These are phyloP conservation scores for Eumeta japonica DNA, from an alignment of 1,140 invertebrate species.

Conservation along the genomic window DNA sequence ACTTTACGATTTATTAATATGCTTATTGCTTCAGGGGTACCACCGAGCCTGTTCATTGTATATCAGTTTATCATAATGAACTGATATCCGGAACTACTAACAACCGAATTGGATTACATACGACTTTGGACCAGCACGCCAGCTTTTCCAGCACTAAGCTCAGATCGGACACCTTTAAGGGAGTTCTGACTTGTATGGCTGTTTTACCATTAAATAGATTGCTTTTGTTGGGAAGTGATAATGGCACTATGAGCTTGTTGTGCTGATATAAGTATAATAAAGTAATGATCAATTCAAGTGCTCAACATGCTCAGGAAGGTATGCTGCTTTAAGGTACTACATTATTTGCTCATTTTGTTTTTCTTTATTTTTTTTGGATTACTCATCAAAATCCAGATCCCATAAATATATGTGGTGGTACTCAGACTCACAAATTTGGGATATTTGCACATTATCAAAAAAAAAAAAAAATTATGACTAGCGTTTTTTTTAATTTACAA, in stretches of 20 bases:
- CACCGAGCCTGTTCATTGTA: constrained; percentile 87
- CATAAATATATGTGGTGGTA: no score
- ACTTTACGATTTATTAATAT: constrained; percentile 3
- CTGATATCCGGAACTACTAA: constrained; percentile 82
- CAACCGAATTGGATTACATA: constrained; percentile 88
- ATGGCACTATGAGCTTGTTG: constrained; percentile 80
- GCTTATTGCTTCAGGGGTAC: constrained; percentile 61
- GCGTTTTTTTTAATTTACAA: no score
- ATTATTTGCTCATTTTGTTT: background rate
- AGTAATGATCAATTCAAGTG: background rate
- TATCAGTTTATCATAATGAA: constrained; percentile 72
- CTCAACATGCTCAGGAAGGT: background rate
- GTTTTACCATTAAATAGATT: constrained; percentile 86
- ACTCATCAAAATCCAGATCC: no score
- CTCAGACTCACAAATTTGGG: no score
- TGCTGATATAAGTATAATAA: constrained; percentile 62
- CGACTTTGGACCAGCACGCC: constrained; percentile 69
- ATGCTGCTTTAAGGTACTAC: background rate
- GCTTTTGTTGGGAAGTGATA: constrained; percentile 86
- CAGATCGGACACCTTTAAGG: constrained; percentile 85
- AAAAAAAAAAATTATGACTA: no score
- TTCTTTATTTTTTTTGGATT: no score
- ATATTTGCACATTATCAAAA: no score
- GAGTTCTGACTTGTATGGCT: constrained; percentile 84
- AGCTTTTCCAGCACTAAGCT: constrained; percentile 83